Evolutionary conservation across 2,888 invertebrate genomes (phyloP).

Genomic region (Selenia dentaria): DNA sequence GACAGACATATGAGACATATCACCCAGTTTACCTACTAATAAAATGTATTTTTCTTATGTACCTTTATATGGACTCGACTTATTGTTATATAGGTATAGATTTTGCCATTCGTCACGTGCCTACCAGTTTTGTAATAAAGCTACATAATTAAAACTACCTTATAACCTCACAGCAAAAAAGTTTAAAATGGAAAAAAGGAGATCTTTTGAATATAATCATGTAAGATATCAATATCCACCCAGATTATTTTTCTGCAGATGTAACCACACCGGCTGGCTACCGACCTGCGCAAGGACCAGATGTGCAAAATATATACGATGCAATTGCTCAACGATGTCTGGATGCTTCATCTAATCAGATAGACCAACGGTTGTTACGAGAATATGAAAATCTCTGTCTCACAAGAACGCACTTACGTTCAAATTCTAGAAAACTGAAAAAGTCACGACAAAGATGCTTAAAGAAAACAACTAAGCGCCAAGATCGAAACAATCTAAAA

Average conservation of each 20-base stretch:
- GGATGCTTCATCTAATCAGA: background rate
- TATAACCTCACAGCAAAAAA: too few species aligned
- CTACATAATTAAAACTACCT: too few species aligned
- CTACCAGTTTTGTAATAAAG: too few species aligned
- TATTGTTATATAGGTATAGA: too few species aligned
- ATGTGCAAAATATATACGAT: slow-evolving; percentile 2
- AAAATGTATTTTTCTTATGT: too few species aligned
- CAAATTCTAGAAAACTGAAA: background rate
- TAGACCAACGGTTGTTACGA: slow-evolving; percentile 10
- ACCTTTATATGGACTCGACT: too few species aligned
- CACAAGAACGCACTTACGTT: background rate
- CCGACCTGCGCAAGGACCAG: background rate
- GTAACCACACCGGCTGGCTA: background rate
- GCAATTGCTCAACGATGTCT: slow-evolving; percentile 9
- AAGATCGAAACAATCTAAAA: background rate
- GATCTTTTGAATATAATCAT: slow-evolving; percentile 29
- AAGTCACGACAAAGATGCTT: background rate
- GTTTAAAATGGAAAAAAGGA: too few species aligned
- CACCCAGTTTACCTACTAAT: too few species aligned
- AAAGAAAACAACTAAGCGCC: background rate
- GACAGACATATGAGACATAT: too few species aligned
- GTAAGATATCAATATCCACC: slow-evolving; percentile 7
- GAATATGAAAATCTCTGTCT: slow-evolving; percentile 7
- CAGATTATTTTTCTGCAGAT: slow-evolving; percentile 24
- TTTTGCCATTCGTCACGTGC: too few species aligned